These are phyloP conservation scores for Leptosomus discolor DNA, from an alignment of 2,113 vertebrate species.

Conservation along the genomic window DNA sequence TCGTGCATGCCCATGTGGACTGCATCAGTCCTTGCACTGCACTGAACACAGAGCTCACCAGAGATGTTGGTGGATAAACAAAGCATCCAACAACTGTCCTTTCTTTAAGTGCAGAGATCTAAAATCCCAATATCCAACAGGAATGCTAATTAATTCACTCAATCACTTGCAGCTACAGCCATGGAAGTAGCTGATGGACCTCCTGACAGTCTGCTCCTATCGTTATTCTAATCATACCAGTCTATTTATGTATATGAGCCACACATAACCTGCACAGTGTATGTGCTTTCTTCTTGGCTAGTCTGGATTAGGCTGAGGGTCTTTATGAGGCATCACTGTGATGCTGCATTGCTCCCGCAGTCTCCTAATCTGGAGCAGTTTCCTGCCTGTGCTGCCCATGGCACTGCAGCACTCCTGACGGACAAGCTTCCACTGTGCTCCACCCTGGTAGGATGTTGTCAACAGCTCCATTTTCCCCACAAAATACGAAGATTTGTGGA, in stretches of 20 bases:
- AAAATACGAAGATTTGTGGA: not conserved
- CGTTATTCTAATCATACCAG: not conserved
- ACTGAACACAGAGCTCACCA: not conserved
- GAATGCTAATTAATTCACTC: not conserved
- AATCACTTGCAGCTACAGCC: not conserved
- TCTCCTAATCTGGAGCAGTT: not conserved
- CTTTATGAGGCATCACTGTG: not conserved
- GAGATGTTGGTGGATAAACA: not conserved
- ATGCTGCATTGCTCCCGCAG: not conserved
- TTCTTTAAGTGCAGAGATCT: not conserved
- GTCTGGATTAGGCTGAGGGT: not conserved
- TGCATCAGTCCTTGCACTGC: not conserved
- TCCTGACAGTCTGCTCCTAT: not conserved
- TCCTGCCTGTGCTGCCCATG: not conserved
- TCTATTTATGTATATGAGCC: not conserved
- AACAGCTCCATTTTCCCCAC: not conserved
- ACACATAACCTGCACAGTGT: not conserved
- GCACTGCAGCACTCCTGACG: not conserved
- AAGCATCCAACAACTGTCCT: not conserved
- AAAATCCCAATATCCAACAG: rapidly evolving
- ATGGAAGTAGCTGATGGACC: not conserved
- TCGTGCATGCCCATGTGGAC: not conserved
- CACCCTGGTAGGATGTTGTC: not conserved
- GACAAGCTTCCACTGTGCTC: not conserved
- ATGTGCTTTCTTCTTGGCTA: not conserved